Evolutionary conservation across 2,113 vertebrate species (phyloP).

Genomic region (Coryphaenoides rupestris): DNA sequence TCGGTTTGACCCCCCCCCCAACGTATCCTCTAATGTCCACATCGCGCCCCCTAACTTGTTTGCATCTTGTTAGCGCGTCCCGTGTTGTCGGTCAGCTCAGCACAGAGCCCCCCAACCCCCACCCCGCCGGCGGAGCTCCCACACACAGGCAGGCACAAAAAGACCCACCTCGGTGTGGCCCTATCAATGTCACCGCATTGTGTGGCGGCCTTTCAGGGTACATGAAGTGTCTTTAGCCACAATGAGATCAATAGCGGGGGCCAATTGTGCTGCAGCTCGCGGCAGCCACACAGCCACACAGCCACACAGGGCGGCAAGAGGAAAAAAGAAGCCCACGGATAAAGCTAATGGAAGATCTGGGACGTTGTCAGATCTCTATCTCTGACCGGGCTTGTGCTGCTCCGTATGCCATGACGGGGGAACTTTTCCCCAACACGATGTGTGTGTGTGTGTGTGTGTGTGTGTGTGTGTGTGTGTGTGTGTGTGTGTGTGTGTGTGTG

Average conservation of each 20-base stretch:
- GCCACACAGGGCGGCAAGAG: conserved; percentile 29
- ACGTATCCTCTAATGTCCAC: not conserved
- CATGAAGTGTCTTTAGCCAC: conserved; percentile 72
- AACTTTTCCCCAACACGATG: not conserved
- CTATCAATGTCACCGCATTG: conserved; percentile 76
- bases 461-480: too few species aligned
- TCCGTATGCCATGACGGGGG: not conserved
- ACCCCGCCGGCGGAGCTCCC: conserved; percentile 51
- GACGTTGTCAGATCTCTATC: conserved; percentile 59
- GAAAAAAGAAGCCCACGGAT: conserved; percentile 30
- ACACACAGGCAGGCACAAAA: conserved; percentile 71
- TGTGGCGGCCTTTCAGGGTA: conserved; percentile 70
- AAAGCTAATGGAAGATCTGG: conserved; percentile 51
- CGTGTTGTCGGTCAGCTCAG: conserved; percentile 52
- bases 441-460: too few species aligned
- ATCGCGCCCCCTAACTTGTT: not conserved
- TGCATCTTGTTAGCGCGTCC: conserved; percentile 31
- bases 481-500: too few species aligned
- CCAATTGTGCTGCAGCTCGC: conserved; percentile 59
- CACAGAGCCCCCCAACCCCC: conserved; percentile 47
- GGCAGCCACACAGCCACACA: conserved; percentile 21
- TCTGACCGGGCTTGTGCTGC: conserved; percentile 54
- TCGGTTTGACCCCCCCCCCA: conserved; percentile 23
- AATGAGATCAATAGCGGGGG: conserved; percentile 69
- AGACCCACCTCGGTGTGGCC: conserved; percentile 68